Percentiles rank a stretch among this genome's conserved stretches.
Conservation (phyloP, 2,888 invertebrate genomes). For the Malthinus seriepunctatus region DNA sequence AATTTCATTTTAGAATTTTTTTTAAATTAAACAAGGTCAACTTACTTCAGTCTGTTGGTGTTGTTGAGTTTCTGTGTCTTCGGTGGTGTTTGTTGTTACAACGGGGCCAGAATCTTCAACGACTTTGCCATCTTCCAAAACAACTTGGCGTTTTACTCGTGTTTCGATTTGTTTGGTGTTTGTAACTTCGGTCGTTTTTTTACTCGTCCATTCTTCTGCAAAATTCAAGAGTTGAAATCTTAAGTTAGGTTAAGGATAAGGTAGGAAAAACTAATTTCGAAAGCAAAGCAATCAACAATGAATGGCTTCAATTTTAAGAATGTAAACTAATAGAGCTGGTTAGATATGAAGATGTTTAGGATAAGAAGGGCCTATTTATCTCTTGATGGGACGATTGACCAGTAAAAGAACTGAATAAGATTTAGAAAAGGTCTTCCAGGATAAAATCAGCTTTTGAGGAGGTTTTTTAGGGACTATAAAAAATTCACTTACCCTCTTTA, state of each 20-base stretch:
- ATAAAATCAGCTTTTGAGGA: too few species aligned
- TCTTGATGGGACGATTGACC: too few species aligned
- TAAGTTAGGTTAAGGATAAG: too few species aligned
- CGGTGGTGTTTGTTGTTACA: constrained; percentile 88
- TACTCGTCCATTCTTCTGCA: constrained; percentile 91
- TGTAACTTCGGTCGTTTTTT: constrained; percentile 86
- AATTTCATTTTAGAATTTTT: constrained; percentile 4
- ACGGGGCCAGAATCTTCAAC: constrained; percentile 88
- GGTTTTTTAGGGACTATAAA: neutral
- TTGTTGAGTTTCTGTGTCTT: constrained; percentile 88
- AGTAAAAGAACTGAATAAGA: too few species aligned
- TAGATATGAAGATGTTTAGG: too few species aligned
- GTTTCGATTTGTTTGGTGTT: constrained; percentile 91
- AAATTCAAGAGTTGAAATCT: constrained; percentile 38
- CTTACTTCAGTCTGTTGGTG: constrained; percentile 82
- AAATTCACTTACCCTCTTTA: constrained; percentile 75
- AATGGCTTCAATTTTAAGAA: too few species aligned
- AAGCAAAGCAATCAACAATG: too few species aligned
- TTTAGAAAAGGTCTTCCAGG: too few species aligned
- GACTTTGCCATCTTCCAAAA: constrained; percentile 88
- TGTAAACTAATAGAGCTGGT: too few species aligned
- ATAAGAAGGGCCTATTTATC: too few species aligned
- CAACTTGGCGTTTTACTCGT: constrained; percentile 84
- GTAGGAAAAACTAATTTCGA: too few species aligned
- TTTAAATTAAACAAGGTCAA: neutral